Evolutionary conservation across 2,113 vertebrate species (phyloP).

Genomic region (Meleagris gallopavo): DNA sequence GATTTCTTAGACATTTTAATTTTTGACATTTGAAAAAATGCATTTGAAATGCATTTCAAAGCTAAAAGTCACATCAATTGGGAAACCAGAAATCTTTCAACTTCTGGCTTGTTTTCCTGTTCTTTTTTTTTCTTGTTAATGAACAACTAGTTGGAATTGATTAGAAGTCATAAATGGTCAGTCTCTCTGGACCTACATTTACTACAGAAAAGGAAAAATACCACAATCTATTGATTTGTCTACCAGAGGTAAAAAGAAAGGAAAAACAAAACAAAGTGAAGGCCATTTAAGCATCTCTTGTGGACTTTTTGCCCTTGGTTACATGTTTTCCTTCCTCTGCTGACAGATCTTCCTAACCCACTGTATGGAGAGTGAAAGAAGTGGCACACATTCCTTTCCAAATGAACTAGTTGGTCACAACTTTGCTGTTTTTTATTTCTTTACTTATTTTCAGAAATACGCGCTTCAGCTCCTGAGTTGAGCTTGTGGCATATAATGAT

Average conservation of each 20-base stretch:
- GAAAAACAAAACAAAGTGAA: neutral
- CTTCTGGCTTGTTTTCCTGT: constrained; percentile 14
- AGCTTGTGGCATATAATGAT: neutral
- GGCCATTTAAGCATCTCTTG: neutral
- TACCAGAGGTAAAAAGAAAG: constrained; percentile 8
- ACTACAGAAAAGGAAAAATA: constrained; percentile 12
- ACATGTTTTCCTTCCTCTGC: constrained; percentile 42
- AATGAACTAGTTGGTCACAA: neutral
- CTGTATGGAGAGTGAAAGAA: constrained; percentile 31
- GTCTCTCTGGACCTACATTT: constrained; percentile 8
- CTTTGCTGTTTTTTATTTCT: neutral
- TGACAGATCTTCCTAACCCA: constrained; percentile 35
- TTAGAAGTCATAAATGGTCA: neutral
- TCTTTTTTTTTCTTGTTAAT: constrained; percentile 50
- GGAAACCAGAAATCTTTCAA: constrained; percentile 54
- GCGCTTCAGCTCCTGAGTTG: neutral
- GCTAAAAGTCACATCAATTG: constrained; percentile 14
- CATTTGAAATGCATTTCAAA: constrained; percentile 43
- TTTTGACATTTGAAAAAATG: constrained; percentile 20
- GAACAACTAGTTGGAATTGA: constrained; percentile 45
- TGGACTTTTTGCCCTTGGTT: constrained; percentile 9
- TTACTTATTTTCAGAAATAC: neutral
- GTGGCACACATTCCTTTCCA: constrained; percentile 7
- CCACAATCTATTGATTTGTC: constrained; percentile 13
- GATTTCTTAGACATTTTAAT: constrained; percentile 10